Base-by-base conservation (phyloP, 2,888 invertebrate species). In the Luperina testacea region DNA sequence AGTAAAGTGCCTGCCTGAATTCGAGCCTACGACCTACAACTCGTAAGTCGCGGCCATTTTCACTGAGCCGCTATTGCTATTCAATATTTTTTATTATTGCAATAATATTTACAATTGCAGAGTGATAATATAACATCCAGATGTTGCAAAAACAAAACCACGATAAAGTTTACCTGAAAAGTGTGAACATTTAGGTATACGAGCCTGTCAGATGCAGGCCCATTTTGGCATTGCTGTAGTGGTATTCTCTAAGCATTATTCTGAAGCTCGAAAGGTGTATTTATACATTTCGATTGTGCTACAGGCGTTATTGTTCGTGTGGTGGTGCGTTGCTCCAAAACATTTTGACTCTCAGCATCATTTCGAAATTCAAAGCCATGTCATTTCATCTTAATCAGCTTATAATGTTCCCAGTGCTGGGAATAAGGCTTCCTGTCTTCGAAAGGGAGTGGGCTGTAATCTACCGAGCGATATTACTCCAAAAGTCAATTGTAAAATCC, bases 181-280 rank as follows among this genome's bases (percentile, higher is more conserved):
- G 24, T 78, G n/a, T 61, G 69, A 69, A 69, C n/a, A 15, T 15
- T 51, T 79, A 7, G 27, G 61, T 27, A 27, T 61, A 61, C 7
- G 2, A 61, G 27, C 53, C 48, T 76, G 63, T 45, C 63, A 64
- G 42, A 20, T 17, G 27, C 59, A 59, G 6, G n/a, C 13, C 13
- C 59, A 59, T 59, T 59, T 5, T 59, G 32, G 61, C 15, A 53
- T 45, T 64, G 63, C 8, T 51, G 15, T 71, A 63, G n/a, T 45
- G n/a, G 15, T 61, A 2, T 24, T 51, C 42, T 48, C 9, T n/a
- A 27, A 69, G 17, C 17, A 38, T 53, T 17, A 63, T 64, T 72
- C 53, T 6, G 17, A 80, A 61, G 11, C 17, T 32, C 2, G 4
- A 48, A 45, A 63, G 11, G 13, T 63, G 32, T 38, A 38, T 45